These are phyloP conservation scores for Podocnemis expansa DNA, from an alignment of 2,113 vertebrate genomes.

Conservation along the genomic window DNA sequence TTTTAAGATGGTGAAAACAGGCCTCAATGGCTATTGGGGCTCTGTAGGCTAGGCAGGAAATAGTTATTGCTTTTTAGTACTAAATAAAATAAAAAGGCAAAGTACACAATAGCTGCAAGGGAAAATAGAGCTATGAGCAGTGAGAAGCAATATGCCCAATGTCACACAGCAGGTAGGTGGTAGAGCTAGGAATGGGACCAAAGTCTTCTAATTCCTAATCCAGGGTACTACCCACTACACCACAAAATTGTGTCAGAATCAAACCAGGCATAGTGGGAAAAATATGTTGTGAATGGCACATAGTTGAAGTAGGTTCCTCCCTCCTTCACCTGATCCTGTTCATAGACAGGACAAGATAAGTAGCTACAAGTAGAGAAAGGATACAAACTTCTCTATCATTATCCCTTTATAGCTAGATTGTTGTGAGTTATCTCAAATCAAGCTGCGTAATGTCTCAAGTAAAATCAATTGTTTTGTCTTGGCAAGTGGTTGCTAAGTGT, in stretches of 20 bases:
- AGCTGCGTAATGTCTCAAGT: background rate
- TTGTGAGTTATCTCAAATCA: background rate
- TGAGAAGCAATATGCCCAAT: background rate
- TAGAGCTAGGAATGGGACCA: background rate
- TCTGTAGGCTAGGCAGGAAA: background rate
- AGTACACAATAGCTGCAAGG: background rate
- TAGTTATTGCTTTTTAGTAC: background rate
- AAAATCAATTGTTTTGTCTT: background rate
- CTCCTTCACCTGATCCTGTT: accelerated
- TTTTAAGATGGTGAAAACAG: background rate
- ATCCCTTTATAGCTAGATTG: background rate
- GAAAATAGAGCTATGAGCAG: background rate
- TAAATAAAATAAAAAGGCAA: background rate
- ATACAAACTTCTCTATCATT: background rate
- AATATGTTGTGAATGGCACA: background rate
- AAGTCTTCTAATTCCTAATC: background rate
- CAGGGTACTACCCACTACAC: background rate
- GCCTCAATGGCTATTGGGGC: background rate
- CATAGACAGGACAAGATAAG: background rate
- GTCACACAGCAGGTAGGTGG: background rate
- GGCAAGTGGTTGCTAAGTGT: background rate
- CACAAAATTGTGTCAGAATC: background rate
- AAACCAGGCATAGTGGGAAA: background rate
- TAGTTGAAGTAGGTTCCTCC: background rate
- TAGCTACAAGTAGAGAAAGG: background rate